Evolutionary conservation across 2,888 invertebrate genomes (phyloP), one percentile per base, ranked within the genome.

Genomic region (Coleophora deauratella): DNA sequence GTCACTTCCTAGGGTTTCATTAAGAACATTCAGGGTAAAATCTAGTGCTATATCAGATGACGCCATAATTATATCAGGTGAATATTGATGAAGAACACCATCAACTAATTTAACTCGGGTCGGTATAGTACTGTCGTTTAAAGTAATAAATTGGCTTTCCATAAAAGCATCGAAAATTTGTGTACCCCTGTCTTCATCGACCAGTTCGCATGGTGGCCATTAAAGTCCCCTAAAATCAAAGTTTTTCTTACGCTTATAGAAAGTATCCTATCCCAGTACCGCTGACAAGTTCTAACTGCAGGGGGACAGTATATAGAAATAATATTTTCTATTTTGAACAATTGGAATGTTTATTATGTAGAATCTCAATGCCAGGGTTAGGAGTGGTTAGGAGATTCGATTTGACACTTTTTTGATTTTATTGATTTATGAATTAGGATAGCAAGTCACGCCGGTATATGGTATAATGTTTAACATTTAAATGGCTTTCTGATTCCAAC

Each of bases 281-380:
- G 1, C 12, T 27, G 33, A 6, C 11, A 6, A 2, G 44, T 47
- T 9, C 30, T 35, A 9, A 40, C 37, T 1, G 43, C 33, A 7
- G 50, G 42, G 8, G 49, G 45, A 13, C 49, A 53, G 12, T 51
- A 53, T 10, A 53, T 12, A 31, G 40, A 31, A 2, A 51, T 35
- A 10, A 53, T 27, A 33, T 53, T 40, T 9, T 48, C 27, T n/a
- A 52, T 10, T 10, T 15, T 7, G 1, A 13, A 30, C 42, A 45
- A 35, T 47, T 49, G 9, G 30, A 35, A 9, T 49, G 9, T 33
- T 43, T 42, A 9, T 50, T 27, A 34, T 31, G 9, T 3, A 52
- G 2, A 1, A 45, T 4, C 34, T 50, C 38, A 12, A 52, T 50
- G 35, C 31, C 38, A 27, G 21, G 8, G n/a, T n/a, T n/a, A n/a